These are phyloP conservation scores for Crenuchus spilurus DNA, from an alignment of 2,797 vertebrate genomes.

Conservation along the genomic window DNA sequence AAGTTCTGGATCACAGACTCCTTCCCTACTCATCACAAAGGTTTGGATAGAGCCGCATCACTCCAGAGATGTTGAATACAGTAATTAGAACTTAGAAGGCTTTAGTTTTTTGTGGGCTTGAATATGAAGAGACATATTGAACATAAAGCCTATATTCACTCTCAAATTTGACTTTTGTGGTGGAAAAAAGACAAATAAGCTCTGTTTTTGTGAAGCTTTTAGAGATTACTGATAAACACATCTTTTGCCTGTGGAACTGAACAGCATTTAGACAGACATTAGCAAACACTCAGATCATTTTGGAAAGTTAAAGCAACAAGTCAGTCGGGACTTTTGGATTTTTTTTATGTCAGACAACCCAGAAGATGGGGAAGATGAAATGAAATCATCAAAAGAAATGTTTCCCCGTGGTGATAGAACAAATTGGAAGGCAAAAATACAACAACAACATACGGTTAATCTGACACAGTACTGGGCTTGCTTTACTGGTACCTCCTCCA, in stretches of 20 bases:
- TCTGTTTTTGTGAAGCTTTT: background rate
- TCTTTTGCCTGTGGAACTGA: background rate
- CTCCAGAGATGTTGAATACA: no score
- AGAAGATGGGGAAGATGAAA: background rate
- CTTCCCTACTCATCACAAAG: no score
- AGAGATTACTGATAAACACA: conserved; percentile 9
- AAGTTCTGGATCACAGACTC: no score
- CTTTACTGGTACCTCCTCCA: background rate
- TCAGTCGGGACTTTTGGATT: background rate
- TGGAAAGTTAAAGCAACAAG: background rate
- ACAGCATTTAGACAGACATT: background rate
- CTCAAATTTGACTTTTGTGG: background rate
- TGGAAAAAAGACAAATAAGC: background rate
- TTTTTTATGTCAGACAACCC: background rate
- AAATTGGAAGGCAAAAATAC: background rate
- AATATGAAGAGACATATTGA: no score
- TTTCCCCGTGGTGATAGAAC: background rate
- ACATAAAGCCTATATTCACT: background rate
- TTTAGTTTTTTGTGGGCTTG: no score
- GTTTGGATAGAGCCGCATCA: no score
- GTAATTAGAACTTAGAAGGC: no score
- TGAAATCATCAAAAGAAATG: background rate
- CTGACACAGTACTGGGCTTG: background rate
- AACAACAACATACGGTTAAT: background rate
- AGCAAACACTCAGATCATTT: background rate